phyloP scores from a whole-genome alignment of 2,888 invertebrate genomes.

The Drosophila siamana region DNA sequence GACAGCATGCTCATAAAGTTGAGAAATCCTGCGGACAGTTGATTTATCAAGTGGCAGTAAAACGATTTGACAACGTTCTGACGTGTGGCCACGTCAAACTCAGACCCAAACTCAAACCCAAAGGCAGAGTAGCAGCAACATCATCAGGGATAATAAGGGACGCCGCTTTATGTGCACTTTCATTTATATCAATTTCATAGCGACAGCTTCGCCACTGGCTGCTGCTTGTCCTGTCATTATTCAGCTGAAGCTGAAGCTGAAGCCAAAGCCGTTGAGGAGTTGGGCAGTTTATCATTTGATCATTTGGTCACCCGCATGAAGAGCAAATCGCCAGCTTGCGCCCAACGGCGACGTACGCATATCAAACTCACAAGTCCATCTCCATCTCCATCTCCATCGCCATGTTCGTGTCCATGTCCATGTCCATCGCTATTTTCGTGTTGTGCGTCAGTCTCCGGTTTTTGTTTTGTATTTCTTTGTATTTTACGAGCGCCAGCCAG shows the following conservation, averaged over 20 bases:
- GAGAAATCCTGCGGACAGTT: slow-evolving; percentile 54
- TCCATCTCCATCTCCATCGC: neutral
- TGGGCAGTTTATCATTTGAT: slow-evolving; percentile 45
- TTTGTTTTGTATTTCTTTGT: slow-evolving; percentile 49
- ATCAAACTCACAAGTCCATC: neutral
- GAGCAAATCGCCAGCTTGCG: slow-evolving; percentile 8
- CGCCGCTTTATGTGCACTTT: slow-evolving; percentile 66
- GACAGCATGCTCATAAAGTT: slow-evolving; percentile 52
- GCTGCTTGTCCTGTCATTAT: slow-evolving; percentile 51
- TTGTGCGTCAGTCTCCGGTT: slow-evolving; percentile 14
- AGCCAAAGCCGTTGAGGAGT: slow-evolving; percentile 14
- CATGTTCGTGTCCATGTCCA: neutral
- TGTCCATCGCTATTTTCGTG: too few relatives aligned
- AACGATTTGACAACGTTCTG: slow-evolving; percentile 62
- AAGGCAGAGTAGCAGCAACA: neutral
- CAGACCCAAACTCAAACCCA: neutral
- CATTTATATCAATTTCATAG: slow-evolving; percentile 77
- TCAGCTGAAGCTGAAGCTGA: too few relatives aligned
- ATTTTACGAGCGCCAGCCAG: slow-evolving; percentile 64
- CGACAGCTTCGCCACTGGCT: slow-evolving; percentile 23
- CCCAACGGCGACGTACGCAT: slow-evolving; percentile 1
- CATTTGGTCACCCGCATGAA: slow-evolving; percentile 57
- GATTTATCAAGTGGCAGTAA: slow-evolving; percentile 75
- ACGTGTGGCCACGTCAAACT: slow-evolving; percentile 41
- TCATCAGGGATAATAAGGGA: slow-evolving; percentile 53